Evolutionary conservation across 2,797 vertebrate genomes (phyloP).

Genomic region (Eulemur rubriventer): DNA sequence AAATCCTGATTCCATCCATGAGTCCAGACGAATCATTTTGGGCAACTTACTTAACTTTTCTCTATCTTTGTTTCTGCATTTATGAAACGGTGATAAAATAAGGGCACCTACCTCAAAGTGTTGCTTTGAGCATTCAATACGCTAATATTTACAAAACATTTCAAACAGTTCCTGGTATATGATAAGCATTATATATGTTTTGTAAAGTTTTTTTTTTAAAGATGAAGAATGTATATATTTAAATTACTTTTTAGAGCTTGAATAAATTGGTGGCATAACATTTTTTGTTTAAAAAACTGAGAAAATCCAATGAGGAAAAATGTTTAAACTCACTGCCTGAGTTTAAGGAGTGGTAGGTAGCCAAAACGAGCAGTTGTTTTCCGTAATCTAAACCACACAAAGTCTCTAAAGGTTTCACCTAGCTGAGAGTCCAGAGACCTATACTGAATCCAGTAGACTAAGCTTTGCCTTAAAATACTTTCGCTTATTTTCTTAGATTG

Average conservation of each 20-base stretch:
- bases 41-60: not conserved
- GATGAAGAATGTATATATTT: not conserved
- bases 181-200: not conserved
- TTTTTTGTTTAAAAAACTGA: not conserved
- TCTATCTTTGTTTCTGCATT: not conserved
- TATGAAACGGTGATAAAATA: not conserved
- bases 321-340: not conserved
- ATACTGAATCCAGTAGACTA: not conserved
- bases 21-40: not conserved
- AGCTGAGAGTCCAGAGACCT: not conserved
- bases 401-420: not conserved
- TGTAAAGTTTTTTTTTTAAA: not conserved
- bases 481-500: constrained; percentile 17
- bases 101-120: not conserved
- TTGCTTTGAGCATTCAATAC: not conserved
- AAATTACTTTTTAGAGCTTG: not conserved
- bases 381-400: not conserved
- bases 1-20: not conserved
- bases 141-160: not conserved
- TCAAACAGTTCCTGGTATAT: not conserved
- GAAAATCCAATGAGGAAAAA: not conserved
- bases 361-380: not conserved
- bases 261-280: not conserved
- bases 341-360: not conserved
- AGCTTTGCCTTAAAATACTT: not conserved